phyloP scores from a whole-genome alignment of 2,113 vertebrate species.

The Oncorhynchus gorbuscha region DNA sequence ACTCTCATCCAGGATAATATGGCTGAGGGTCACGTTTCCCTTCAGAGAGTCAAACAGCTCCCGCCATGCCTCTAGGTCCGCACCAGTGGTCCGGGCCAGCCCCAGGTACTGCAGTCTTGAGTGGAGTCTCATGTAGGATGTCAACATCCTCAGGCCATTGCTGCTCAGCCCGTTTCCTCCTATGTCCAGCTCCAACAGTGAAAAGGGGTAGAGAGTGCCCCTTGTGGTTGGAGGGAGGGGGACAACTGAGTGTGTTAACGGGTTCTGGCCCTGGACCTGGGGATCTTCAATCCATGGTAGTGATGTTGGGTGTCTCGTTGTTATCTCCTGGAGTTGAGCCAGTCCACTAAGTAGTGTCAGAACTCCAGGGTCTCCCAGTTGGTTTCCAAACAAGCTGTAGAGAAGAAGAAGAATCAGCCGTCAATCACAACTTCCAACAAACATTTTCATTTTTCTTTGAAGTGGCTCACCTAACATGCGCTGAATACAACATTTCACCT shows the following conservation, averaged over 20 bases:
- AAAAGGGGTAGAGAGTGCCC: constrained; percentile 51
- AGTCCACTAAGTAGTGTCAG: constrained; percentile 70
- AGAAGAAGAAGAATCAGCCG: constrained; percentile 14
- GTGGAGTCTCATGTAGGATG: constrained; percentile 69
- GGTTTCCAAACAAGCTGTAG: constrained; percentile 78
- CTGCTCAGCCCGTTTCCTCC: constrained; percentile 74
- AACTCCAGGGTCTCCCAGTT: constrained; percentile 72
- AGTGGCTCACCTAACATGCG: neutral
- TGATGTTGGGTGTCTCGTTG: constrained; percentile 25
- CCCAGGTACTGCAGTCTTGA: constrained; percentile 74
- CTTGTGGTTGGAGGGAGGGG: constrained; percentile 24
- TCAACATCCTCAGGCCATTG: constrained; percentile 68
- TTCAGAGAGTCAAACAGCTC: constrained; percentile 73
- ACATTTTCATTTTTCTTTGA: neutral
- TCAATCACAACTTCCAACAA: neutral
- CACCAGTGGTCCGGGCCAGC: constrained; percentile 67
- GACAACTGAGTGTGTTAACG: constrained; percentile 13
- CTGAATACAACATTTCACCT: too few species aligned
- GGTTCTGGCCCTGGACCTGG: constrained; percentile 26
- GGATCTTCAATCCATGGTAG: constrained; percentile 36
- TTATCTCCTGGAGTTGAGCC: constrained; percentile 69
- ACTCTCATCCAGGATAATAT: constrained; percentile 77
- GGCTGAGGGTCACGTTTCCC: constrained; percentile 59
- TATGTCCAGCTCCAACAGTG: constrained; percentile 73
- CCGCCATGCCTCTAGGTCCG: constrained; percentile 68